phyloP scores from a whole-genome alignment of 2,888 invertebrate genomes.

The Minunthozetes semirufus region DNA sequence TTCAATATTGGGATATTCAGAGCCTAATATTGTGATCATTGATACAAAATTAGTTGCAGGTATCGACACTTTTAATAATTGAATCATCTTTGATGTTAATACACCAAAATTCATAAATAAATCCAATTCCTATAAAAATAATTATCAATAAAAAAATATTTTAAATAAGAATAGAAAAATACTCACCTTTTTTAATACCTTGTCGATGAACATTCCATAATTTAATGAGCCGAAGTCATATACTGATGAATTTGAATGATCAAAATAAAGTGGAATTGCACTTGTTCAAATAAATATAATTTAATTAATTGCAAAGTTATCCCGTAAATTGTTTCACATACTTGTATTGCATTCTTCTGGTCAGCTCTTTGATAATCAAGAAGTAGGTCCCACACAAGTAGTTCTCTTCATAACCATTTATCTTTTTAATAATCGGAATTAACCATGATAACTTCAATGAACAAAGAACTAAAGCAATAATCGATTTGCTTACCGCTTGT shows the following conservation, averaged over 20 bases:
- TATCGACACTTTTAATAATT: background rate
- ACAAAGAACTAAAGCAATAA: background rate
- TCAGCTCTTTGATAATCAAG: background rate
- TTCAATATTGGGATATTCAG: background rate
- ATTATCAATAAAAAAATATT: background rate
- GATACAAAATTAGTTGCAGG: background rate
- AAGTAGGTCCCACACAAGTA: background rate
- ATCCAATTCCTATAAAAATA: background rate
- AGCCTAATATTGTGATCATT: background rate
- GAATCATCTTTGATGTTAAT: background rate
- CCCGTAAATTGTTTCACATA: background rate
- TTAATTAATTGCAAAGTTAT: background rate
- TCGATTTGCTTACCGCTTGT: background rate
- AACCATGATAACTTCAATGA: background rate
- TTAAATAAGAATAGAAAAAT: background rate
- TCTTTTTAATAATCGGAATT: background rate
- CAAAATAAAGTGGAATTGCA: background rate
- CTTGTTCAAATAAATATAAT: background rate
- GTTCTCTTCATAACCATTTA: background rate
- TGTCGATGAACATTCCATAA: background rate
- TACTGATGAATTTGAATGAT: background rate
- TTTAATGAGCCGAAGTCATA: background rate
- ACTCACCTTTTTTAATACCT: background rate
- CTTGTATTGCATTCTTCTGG: background rate
- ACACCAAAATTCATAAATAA: background rate